Evolutionary conservation across 2,113 vertebrate species (phyloP).

Genomic region (Oriolus oriolus): DNA sequence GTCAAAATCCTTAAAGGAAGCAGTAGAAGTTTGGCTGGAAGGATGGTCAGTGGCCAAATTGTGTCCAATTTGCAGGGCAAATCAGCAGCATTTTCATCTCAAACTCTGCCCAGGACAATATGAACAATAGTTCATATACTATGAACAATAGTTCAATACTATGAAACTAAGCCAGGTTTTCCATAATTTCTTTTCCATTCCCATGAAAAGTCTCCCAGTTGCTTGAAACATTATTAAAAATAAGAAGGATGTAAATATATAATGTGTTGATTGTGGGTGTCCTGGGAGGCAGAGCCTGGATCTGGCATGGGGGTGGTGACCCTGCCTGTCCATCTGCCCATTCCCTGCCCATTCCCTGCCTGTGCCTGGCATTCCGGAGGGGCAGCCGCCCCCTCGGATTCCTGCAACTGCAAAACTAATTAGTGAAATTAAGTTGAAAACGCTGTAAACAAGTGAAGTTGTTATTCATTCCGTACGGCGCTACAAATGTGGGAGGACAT

Average conservation of each 20-base stretch:
- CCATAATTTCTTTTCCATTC: neutral
- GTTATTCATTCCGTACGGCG: slow-evolving; percentile 71
- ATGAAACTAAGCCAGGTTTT: neutral
- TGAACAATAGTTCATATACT: too few species aligned
- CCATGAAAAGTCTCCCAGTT: neutral
- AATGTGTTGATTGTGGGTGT: fast-evolving
- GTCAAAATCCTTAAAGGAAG: neutral
- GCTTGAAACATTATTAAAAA: neutral
- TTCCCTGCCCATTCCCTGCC: neutral
- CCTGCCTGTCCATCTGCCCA: neutral
- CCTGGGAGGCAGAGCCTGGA: neutral
- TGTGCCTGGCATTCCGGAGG: neutral
- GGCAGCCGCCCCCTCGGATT: neutral
- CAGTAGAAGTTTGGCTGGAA: neutral
- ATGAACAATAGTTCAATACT: too few species aligned
- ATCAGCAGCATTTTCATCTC: neutral
- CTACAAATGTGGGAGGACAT: slow-evolving; percentile 74
- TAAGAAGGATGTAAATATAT: too few species aligned
- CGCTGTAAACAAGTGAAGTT: slow-evolving; percentile 72
- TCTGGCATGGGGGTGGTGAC: neutral
- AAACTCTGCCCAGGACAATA: too few species aligned
- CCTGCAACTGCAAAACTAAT: slow-evolving; percentile 68
- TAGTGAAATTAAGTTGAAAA: slow-evolving; percentile 75
- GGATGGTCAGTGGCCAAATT: too few species aligned
- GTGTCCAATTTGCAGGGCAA: neutral